Evolutionary conservation across 2,113 vertebrate genomes (phyloP).

Genomic region (Misgurnus anguillicaudatus): DNA sequence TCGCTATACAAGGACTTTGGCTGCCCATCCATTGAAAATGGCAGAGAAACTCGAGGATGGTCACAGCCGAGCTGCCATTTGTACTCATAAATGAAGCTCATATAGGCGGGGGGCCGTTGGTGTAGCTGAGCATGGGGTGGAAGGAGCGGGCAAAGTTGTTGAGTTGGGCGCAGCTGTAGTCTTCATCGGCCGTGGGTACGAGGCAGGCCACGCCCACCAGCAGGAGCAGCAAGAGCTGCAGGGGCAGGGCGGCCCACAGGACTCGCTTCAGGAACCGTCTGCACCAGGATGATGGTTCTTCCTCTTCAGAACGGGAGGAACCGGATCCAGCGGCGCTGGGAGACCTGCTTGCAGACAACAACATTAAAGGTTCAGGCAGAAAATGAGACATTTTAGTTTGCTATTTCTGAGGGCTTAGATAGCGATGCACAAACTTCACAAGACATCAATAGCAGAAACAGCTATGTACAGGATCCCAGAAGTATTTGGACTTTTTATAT

Average conservation of each 20-base stretch:
- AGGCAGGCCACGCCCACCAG: constrained; percentile 85
- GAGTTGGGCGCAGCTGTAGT: constrained; percentile 87
- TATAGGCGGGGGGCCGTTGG: constrained; percentile 92
- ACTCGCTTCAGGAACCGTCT: constrained; percentile 81
- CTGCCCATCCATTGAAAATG: constrained; percentile 19
- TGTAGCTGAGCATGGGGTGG: constrained; percentile 93
- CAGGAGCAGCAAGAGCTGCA: constrained; percentile 87
- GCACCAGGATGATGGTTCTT: constrained; percentile 15
- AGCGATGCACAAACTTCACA: not conserved
- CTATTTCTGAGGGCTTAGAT: not conserved
- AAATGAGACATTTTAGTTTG: not conserved
- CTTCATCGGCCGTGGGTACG: constrained; percentile 85
- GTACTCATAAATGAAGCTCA: constrained; percentile 64
- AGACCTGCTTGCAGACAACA: constrained; percentile 77
- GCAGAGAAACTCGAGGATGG: not conserved
- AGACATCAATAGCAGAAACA: not conserved
- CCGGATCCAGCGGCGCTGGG: constrained; percentile 88
- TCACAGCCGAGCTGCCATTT: not conserved
- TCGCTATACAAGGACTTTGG: constrained; percentile 45
- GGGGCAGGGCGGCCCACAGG: constrained; percentile 85
- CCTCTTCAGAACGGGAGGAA: constrained; percentile 93
- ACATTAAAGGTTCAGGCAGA: constrained; percentile 37
- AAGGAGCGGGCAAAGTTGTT: constrained; percentile 94
- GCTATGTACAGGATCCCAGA: not conserved
- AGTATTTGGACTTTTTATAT: not conserved